phyloP scores from a whole-genome alignment of 2,113 vertebrate genomes.

The Rhynchopsitta pachyrhyncha region DNA sequence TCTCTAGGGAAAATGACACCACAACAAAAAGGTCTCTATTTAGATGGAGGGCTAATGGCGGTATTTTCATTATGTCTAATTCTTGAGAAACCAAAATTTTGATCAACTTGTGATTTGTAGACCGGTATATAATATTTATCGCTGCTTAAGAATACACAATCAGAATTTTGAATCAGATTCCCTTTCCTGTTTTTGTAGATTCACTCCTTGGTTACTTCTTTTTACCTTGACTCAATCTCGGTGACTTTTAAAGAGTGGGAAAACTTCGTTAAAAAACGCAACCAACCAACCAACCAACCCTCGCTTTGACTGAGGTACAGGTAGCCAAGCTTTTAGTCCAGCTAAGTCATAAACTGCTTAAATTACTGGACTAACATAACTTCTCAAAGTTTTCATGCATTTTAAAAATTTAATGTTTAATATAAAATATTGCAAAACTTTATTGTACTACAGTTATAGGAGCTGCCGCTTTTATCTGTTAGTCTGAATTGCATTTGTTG shows the following conservation, averaged over 20 bases:
- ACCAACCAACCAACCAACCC: too few species aligned
- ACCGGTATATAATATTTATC: neutral
- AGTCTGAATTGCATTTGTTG: neutral
- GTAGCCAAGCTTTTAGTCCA: neutral
- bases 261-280: neutral
- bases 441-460: neutral
- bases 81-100: neutral
- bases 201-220: neutral
- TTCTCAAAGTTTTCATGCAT: neutral
- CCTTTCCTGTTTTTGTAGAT: neutral
- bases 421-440: neutral
- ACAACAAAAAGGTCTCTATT: neutral
- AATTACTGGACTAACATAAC: neutral
- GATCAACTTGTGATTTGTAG: neutral
- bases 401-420: neutral
- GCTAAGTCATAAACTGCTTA: neutral
- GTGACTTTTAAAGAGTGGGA: neutral
- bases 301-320: neutral
- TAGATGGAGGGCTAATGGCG: neutral
- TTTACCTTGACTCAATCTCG: neutral
- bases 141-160: neutral
- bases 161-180: neutral
- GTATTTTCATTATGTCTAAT: neutral
- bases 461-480: neutral
- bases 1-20: neutral